phyloP scores from a whole-genome alignment of 2,113 vertebrate genomes.

The Amphilophus citrinellus region DNA sequence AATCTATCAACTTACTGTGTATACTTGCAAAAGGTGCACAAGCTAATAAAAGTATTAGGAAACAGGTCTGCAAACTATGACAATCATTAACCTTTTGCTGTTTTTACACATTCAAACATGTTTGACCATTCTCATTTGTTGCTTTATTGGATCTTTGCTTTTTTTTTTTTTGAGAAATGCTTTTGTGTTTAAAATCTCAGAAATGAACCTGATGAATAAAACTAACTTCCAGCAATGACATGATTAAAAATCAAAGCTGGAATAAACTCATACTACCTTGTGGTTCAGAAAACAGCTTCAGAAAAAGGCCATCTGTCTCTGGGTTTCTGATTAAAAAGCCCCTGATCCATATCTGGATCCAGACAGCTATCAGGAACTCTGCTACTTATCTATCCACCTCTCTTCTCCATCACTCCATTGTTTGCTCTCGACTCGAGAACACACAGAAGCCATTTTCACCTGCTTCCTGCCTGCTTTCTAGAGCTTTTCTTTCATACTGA shows the following conservation, averaged over 20 bases:
- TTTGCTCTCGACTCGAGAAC: background rate
- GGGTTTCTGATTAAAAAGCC: slow-evolving; percentile 10
- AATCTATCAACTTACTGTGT: background rate
- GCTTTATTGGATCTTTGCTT: background rate
- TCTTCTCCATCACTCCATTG: background rate
- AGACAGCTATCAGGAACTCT: background rate
- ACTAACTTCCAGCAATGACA: background rate
- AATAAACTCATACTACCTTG: background rate
- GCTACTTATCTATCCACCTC: background rate
- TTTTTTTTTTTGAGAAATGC: background rate
- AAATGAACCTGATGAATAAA: background rate
- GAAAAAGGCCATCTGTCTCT: background rate
- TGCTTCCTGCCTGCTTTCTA: background rate
- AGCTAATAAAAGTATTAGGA: background rate
- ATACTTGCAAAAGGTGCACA: background rate
- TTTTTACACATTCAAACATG: background rate
- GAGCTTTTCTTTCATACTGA: background rate
- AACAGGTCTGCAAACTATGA: too few species aligned
- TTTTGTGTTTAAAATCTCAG: background rate
- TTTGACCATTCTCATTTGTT: background rate
- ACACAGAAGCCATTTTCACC: slow-evolving; percentile 3
- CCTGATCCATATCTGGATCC: background rate
- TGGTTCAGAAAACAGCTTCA: background rate
- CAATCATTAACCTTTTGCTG: background rate
- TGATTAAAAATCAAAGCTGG: background rate